Conservation (phyloP, 2,113 vertebrate genomes). For the Miniopterus natalensis region DNA sequence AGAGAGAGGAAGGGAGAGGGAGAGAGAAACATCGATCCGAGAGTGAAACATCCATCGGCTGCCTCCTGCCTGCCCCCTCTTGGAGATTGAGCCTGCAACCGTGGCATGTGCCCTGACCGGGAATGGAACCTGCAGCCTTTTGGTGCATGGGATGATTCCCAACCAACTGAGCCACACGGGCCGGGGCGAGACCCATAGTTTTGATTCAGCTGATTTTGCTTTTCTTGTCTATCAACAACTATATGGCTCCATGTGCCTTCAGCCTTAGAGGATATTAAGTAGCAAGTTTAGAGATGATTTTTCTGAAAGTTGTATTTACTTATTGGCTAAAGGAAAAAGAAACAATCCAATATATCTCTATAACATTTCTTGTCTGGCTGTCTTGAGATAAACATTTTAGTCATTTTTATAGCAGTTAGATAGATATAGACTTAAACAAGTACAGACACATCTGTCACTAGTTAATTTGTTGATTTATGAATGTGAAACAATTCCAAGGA, state of each 20-base stretch:
- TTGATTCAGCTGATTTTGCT: constrained; percentile 10
- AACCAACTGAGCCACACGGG: neutral
- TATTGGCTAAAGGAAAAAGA: constrained; percentile 55
- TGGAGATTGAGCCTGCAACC: neutral
- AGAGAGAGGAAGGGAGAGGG: neutral
- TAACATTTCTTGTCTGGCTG: constrained; percentile 63
- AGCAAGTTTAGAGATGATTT: constrained; percentile 50
- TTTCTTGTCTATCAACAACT: constrained; percentile 28
- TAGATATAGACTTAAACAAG: constrained; percentile 63
- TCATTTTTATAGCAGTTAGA: constrained; percentile 75
- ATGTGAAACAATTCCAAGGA: constrained; percentile 59
- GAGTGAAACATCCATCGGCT: neutral
- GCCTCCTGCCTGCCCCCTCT: neutral
- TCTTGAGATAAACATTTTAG: constrained; percentile 75
- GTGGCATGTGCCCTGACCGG: neutral
- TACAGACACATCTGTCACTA: constrained; percentile 69
- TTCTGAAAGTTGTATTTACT: constrained; percentile 40
- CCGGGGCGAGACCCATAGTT: neutral
- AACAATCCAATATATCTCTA: constrained; percentile 21
- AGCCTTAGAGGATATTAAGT: constrained; percentile 42
- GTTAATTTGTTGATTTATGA: constrained; percentile 76
- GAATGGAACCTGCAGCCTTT: neutral
- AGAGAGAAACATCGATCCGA: neutral
- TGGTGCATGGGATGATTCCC: neutral
- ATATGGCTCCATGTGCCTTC: neutral